Percentiles rank a stretch among this genome's conserved stretches.
Conservation (phyloP, 2,888 invertebrate genomes). For the Labia minor region DNA sequence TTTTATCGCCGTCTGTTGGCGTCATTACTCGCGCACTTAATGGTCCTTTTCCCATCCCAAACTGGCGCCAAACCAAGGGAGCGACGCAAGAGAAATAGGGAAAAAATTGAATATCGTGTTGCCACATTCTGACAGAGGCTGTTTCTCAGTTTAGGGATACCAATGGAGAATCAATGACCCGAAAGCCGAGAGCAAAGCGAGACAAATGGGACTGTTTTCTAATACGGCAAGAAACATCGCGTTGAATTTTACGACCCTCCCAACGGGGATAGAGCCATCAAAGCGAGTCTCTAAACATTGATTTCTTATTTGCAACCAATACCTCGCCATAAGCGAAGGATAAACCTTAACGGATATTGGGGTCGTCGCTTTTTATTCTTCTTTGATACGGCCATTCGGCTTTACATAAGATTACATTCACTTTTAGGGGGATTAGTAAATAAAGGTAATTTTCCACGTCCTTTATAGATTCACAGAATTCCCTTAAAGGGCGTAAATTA, state of each 20-base stretch:
- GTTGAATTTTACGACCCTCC: not conserved
- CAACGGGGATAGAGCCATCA: not conserved
- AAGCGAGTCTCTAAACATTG: slow-evolving; percentile 4
- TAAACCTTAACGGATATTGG: not conserved
- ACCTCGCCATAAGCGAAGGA: not conserved
- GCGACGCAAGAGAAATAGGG: slow-evolving; percentile 14
- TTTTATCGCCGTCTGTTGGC: slow-evolving; percentile 25
- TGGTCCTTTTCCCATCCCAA: slow-evolving; percentile 18
- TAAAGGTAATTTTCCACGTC: not conserved
- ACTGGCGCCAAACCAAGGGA: not conserved
- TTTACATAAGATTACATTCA: not conserved
- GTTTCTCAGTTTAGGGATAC: not conserved
- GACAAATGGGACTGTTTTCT: not conserved
- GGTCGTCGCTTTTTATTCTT: not conserved
- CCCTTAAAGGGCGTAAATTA: too few species aligned
- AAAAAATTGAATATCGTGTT: slow-evolving; percentile 22
- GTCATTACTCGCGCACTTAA: slow-evolving; percentile 24
- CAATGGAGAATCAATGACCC: slow-evolving; percentile 22
- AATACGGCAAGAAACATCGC: not conserved
- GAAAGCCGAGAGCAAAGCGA: not conserved
- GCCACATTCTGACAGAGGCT: slow-evolving; percentile 19
- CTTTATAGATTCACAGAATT: too few species aligned
- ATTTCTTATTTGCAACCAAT: slow-evolving; percentile 13
- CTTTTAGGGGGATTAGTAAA: not conserved
- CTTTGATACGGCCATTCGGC: not conserved